Conservation (phyloP, 2,797 vertebrate species). For the Aphelocoma californica region DNA sequence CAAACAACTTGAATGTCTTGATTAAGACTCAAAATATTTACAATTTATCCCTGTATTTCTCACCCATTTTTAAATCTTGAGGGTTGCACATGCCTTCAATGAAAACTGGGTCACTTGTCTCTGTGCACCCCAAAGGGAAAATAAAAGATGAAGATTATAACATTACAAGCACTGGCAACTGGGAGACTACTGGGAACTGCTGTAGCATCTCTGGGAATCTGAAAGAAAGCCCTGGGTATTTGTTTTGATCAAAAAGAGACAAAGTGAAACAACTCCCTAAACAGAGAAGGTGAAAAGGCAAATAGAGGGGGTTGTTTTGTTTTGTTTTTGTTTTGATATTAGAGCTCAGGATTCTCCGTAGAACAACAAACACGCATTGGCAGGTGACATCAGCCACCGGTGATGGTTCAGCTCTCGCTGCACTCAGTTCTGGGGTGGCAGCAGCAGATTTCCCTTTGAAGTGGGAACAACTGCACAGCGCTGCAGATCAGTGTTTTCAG, state of each 20-base stretch:
- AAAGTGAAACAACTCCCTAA: not conserved
- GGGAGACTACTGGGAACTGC: not conserved
- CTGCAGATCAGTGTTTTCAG: not conserved
- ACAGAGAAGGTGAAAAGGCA: not conserved
- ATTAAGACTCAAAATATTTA: not conserved
- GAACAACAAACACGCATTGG: not conserved
- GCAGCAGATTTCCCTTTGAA: not conserved
- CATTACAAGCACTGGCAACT: not conserved
- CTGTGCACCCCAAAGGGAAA: not conserved
- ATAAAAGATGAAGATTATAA: not conserved
- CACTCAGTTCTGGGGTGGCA: not conserved
- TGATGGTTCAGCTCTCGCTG: fast-evolving
- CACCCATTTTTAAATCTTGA: not conserved
- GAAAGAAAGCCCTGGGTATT: not conserved
- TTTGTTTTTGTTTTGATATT: not conserved
- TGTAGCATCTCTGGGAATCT: not conserved
- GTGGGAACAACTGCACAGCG: not conserved
- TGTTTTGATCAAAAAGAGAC: not conserved
- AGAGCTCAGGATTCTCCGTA: not conserved
- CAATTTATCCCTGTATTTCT: fast-evolving
- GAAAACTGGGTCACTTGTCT: not conserved
- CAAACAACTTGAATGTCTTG: not conserved
- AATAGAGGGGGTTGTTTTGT: not conserved
- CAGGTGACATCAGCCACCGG: not conserved
- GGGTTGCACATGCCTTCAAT: not conserved